Evolutionary conservation across 2,797 vertebrate genomes (phyloP).

Genomic region (Spinibarbus caldwelli): DNA sequence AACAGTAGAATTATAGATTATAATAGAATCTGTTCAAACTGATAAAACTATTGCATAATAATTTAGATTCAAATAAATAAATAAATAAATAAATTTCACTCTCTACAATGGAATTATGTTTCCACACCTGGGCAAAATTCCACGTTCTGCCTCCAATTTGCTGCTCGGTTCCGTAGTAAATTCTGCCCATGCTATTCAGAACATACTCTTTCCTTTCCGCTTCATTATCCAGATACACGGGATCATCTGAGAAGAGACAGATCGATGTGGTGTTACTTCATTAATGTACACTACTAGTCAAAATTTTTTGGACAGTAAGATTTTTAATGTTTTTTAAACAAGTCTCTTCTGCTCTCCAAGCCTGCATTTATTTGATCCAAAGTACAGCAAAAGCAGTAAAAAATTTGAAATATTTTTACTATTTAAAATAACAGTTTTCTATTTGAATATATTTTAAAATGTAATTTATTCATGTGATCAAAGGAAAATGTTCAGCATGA

Average conservation of each 20-base stretch:
- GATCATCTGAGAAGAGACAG: conserved; percentile 75
- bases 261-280: neutral
- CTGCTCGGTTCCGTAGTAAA: conserved; percentile 86
- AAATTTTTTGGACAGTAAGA: too few relatives aligned
- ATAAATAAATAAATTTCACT: neutral
- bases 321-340: too few relatives aligned
- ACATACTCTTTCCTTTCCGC: conserved; percentile 84
- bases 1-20: neutral
- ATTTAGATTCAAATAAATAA: neutral
- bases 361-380: too few relatives aligned
- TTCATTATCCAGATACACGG: conserved; percentile 82
- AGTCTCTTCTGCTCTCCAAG: too few relatives aligned
- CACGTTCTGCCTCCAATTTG: conserved; percentile 86
- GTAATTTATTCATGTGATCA: too few relatives aligned
- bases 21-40: neutral
- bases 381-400: too few relatives aligned
- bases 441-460: too few relatives aligned
- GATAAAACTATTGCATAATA: neutral
- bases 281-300: neutral
- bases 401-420: too few relatives aligned
- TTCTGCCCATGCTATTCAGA: conserved; percentile 82
- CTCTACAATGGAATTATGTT: neutral
- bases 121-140: conserved; percentile 87
- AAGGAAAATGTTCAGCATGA: too few relatives aligned
- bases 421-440: too few relatives aligned